These are phyloP conservation scores for Percopsis transmontana DNA, from an alignment of 2,113 vertebrate genomes.

Conservation along the genomic window DNA sequence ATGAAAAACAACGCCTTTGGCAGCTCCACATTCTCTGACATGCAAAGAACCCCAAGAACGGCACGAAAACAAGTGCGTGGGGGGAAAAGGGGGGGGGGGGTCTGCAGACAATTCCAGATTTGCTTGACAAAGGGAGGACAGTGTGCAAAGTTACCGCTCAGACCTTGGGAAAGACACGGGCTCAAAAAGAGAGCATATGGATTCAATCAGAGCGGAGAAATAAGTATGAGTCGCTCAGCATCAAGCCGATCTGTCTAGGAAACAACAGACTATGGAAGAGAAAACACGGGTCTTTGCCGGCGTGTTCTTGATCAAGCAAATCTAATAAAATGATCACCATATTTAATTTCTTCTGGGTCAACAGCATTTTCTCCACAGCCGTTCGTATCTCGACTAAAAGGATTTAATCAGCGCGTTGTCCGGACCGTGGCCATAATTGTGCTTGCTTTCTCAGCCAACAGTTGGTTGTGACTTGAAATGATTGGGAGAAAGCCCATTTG, in stretches of 20 bases:
- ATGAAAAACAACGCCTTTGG: constrained; percentile 48
- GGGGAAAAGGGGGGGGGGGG: neutral
- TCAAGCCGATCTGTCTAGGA: constrained; percentile 12
- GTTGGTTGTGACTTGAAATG: constrained; percentile 33
- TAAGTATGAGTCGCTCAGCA: constrained; percentile 29
- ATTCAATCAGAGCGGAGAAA: constrained; percentile 45
- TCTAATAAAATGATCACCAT: constrained; percentile 35
- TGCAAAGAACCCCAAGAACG: constrained; percentile 24
- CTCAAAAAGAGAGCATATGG: constrained; percentile 44
- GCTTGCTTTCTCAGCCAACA: constrained; percentile 29
- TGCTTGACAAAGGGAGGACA: constrained; percentile 31
- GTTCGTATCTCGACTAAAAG: neutral
- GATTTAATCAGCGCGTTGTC: constrained; percentile 45
- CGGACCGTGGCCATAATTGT: constrained; percentile 26
- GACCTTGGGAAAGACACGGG: constrained; percentile 24
- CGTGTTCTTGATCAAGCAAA: constrained; percentile 30
- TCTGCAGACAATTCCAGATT: constrained; percentile 18
- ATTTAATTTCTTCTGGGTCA: constrained; percentile 22
- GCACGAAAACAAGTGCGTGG: constrained; percentile 27
- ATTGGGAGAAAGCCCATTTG: neutral
- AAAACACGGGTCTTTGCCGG: constrained; percentile 5
- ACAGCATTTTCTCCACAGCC: constrained; percentile 1
- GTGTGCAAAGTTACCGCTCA: constrained; percentile 11
- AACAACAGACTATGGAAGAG: constrained; percentile 11
- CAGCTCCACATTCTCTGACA: constrained; percentile 31